Conservation (phyloP, 92 coral and sea anemone species). For the Nematostella vectensis region DNA sequence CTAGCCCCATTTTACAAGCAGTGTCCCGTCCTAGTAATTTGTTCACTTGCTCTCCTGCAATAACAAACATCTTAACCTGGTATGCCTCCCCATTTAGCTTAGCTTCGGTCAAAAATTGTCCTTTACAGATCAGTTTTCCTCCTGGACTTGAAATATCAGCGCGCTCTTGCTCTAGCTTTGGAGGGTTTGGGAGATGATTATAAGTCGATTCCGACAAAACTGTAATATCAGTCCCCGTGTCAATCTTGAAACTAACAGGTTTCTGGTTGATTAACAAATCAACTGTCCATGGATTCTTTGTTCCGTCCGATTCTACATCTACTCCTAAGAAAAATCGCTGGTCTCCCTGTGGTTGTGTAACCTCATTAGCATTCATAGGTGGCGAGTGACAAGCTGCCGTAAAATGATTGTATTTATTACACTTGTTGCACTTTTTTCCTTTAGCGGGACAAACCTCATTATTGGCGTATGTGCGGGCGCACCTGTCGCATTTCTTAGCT, state of each 20-base stretch:
- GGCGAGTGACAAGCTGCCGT: not conserved
- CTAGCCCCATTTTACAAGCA: conserved; percentile 5
- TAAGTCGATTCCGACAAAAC: not conserved
- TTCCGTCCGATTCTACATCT: not conserved
- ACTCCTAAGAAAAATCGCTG: not conserved
- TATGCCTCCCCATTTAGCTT: conserved; percentile 1
- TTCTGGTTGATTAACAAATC: conserved; percentile 6
- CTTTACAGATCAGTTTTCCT: not conserved
- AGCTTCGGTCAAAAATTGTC: not conserved
- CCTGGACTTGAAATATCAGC: not conserved
- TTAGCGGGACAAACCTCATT: not conserved
- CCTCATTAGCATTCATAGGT: not conserved
- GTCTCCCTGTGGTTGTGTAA: not conserved
- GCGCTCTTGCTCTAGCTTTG: not conserved
- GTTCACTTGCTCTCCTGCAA: conserved; percentile 12
- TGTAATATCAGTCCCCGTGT: not conserved
- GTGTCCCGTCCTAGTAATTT: conserved; percentile 2
- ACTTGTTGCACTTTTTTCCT: not conserved
- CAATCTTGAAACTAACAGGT: not conserved
- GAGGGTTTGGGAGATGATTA: not conserved
- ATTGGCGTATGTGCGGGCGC: not conserved
- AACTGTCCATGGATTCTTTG: not conserved
- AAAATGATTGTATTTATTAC: not conserved
- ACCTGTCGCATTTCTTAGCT: not conserved
- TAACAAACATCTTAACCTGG: conserved; percentile 10